Percentiles rank a stretch among this genome's conserved stretches.
These are phyloP conservation scores for Vespertilio murinus DNA, from an alignment of 2,797 vertebrate genomes.

Conservation along the genomic window DNA sequence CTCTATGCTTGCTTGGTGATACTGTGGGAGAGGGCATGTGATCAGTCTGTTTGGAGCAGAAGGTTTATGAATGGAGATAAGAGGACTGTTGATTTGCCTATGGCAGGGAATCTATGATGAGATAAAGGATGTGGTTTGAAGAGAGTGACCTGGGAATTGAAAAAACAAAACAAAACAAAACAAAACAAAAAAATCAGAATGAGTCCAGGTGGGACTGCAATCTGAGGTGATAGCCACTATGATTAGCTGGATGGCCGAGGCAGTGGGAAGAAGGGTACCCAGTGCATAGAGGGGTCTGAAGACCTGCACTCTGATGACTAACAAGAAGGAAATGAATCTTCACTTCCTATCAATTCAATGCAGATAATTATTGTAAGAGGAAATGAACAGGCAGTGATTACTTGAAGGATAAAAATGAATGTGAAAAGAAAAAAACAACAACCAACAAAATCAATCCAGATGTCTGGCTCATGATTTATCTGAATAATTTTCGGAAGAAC, in stretches of 20 bases:
- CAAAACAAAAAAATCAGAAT: not conserved
- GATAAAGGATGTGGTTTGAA: not conserved
- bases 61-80: too few relatives aligned
- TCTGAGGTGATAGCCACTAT: not conserved
- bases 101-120: too few relatives aligned
- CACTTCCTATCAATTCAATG: too few relatives aligned
- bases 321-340: not conserved
- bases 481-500: not conserved
- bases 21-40: accelerated
- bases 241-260: accelerated
- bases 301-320: accelerated
- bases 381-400: not conserved
- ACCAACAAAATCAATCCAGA: not conserved
- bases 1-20: accelerated
- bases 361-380: not conserved
- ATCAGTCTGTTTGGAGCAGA: not conserved
- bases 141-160: not conserved
- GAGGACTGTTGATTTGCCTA: not conserved
- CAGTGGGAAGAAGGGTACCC: not conserved
- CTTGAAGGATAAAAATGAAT: not conserved
- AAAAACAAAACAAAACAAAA: too few relatives aligned
- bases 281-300: accelerated
- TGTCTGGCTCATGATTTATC: not conserved
- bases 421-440: not conserved
- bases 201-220: not conserved